A percentile compares a stretch with the other conserved stretches of the same genome.
Evolutionary conservation across 2,888 invertebrate genomes (phyloP).

Genomic region (Brachypterus glaber): DNA sequence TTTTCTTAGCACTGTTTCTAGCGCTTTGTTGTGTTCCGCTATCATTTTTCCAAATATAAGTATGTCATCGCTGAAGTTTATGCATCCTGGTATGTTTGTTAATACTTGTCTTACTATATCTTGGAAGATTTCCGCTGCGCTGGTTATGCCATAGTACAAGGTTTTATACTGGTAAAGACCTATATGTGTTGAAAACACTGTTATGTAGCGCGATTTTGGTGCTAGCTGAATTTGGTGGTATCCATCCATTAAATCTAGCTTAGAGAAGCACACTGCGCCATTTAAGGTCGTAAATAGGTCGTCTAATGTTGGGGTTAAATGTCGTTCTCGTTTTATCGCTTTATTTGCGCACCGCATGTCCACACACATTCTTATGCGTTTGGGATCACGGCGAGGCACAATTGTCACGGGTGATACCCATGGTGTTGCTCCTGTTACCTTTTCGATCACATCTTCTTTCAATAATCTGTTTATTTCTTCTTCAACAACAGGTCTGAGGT

Average conservation of each 20-base stretch:
- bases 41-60: conserved; percentile 26
- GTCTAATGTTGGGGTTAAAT: conserved; percentile 15
- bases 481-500: conserved; percentile 11
- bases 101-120: no score
- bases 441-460: conserved; percentile 10
- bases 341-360: conserved; percentile 14
- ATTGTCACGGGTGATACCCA: conserved; percentile 15
- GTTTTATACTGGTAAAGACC: conserved; percentile 34
- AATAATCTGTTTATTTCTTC: conserved; percentile 3
- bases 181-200: no score
- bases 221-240: conserved; percentile 33
- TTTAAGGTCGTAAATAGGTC: conserved; percentile 12
- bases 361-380: conserved; percentile 13
- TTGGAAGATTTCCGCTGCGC: conserved; percentile 40
- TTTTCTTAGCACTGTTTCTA: conserved; percentile 23
- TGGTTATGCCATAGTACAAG: conserved; percentile 31
- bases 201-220: conserved; percentile 24
- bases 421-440: conserved; percentile 9
- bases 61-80: conserved; percentile 36
- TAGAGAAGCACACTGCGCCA: conserved; percentile 11
- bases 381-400: conserved; percentile 8
- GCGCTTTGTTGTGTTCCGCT: conserved; percentile 27
- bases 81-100: conserved; percentile 27
- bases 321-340: conserved; percentile 13
- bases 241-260: conserved; percentile 22